Conservation (phyloP, 2,888 invertebrate genomes). For the Hoplodrina blanda region DNA sequence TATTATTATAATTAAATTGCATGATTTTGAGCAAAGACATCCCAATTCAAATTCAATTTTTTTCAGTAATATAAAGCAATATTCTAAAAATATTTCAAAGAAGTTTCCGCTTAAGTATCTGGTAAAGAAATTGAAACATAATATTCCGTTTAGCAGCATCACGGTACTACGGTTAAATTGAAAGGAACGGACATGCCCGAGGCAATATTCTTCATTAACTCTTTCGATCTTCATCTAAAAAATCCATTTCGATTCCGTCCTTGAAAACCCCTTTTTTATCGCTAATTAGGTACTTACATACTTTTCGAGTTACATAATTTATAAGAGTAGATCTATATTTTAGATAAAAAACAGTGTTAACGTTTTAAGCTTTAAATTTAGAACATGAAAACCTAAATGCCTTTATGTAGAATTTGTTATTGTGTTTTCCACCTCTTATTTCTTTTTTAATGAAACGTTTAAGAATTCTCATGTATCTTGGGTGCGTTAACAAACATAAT, state of each 20-base stretch:
- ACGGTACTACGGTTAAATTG: slow-evolving; percentile 77
- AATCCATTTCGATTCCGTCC: slow-evolving; percentile 70
- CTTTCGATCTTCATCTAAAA: slow-evolving; percentile 78
- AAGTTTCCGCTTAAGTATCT: slow-evolving; percentile 63
- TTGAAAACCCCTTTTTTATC: slow-evolving; percentile 21
- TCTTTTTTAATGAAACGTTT: no score
- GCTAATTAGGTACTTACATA: slow-evolving; percentile 17
- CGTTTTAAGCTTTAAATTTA: slow-evolving; percentile 10
- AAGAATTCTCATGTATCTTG: no score
- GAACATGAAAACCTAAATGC: neutral
- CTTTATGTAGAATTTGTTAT: slow-evolving; percentile 7
- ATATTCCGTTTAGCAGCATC: slow-evolving; percentile 85
- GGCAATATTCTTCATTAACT: slow-evolving; percentile 84
- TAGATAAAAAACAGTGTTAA: neutral
- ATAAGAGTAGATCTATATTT: slow-evolving; percentile 13
- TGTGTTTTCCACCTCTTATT: neutral
- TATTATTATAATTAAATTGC: no score
- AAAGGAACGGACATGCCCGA: slow-evolving; percentile 77
- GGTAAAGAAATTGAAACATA: slow-evolving; percentile 79
- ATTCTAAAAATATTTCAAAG: slow-evolving; percentile 22
- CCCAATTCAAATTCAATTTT: no score
- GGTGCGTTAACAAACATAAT: no score
- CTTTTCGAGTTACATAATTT: slow-evolving; percentile 20
- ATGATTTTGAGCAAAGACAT: no score
- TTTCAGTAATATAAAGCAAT: slow-evolving; percentile 9